Conservation (phyloP, 2,797 vertebrate genomes). For the Poecilia velifera region DNA sequence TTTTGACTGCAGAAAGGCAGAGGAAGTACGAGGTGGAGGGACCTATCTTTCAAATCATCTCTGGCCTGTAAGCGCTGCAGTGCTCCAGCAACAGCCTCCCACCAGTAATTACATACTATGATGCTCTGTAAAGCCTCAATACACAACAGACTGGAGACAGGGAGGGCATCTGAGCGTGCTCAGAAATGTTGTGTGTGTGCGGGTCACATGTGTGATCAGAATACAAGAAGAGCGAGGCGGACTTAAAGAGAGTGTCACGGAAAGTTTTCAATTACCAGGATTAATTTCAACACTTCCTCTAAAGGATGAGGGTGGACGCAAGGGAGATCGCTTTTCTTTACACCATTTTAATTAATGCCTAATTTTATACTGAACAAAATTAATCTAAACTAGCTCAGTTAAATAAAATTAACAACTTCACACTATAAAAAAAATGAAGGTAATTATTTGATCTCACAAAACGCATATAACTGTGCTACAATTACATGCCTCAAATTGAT, state of each 20-base stretch:
- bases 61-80: conserved; percentile 49
- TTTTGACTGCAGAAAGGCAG: conserved; percentile 31
- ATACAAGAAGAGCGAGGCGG: conserved; percentile 31
- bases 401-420: conserved; percentile 15
- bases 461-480: conserved; percentile 30
- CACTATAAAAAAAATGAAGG: conserved; percentile 8
- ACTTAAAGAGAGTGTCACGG: conserved; percentile 41
- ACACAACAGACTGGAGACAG: conserved; percentile 43
- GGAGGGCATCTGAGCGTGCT: conserved; percentile 28
- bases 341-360: neutral
- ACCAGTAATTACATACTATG: conserved; percentile 68
- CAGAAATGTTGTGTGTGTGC: conserved; percentile 19
- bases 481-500: conserved; percentile 54
- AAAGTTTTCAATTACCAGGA: conserved; percentile 39
- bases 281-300: conserved; percentile 36
- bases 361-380: neutral
- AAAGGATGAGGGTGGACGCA: conserved; percentile 12
- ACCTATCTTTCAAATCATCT: conserved; percentile 44
- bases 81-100: conserved; percentile 49
- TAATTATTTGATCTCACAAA: conserved; percentile 26
- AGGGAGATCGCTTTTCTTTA: conserved; percentile 3
- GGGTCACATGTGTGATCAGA: conserved; percentile 32
- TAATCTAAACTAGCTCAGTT: conserved; percentile 2
- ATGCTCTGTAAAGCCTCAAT: conserved; percentile 53
- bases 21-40: conserved; percentile 31